Evolutionary conservation across 1,140 invertebrate genomes (phyloP), one percentile per base, ranked within the genome.

Genomic region (Apis laboriosa): DNA sequence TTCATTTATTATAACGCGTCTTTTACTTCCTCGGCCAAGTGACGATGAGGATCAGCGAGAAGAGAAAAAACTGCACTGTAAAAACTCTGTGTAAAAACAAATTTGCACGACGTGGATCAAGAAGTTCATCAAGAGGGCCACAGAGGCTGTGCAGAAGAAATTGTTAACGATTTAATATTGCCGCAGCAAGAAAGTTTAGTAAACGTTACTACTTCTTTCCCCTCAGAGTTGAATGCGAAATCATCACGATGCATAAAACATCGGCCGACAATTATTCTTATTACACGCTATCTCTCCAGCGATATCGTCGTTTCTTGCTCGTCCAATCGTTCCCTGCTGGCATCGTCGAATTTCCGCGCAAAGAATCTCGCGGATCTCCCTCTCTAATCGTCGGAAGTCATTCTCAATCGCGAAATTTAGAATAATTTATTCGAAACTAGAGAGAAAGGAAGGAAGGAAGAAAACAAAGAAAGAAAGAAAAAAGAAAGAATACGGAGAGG

Each of bases 221-320:
- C 9, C 34, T 7, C 34, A 43, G 12, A 34, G 28, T 19, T 76
- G 72, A 81, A 76, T 64, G 58, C 58, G 58, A 58, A 64, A 81
- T 75, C 61, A 76, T 24, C 61, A 24, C 53, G 53, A 81, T 51
- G 79, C 51, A 75, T 75, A 67, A 81, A 81, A 76, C 60, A 58
- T 66, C 72, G 8, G 34, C 17, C 19, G 79, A 67, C 79, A 58
- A 81, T 81, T 66, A 81, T 76, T 67, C 79, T 80, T 75, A 55
- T 49, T 64, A 75, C 51, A n/a, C 15, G 77, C 68, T 63, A 80
- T 80, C 71, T 28, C n/a, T 13, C 2, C 61, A 21, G 24, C 61
- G 61, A 67, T 67, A 56, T 58, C 49, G n/a, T 67, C 79, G n/a
- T 11, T 66, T 75, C 51, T 67, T 73, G 34, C 51, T 60, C 60